Evolutionary conservation across 2,888 invertebrate species (phyloP), one percentile per base, ranked within the genome.

Genomic region (Metalampra italica): DNA sequence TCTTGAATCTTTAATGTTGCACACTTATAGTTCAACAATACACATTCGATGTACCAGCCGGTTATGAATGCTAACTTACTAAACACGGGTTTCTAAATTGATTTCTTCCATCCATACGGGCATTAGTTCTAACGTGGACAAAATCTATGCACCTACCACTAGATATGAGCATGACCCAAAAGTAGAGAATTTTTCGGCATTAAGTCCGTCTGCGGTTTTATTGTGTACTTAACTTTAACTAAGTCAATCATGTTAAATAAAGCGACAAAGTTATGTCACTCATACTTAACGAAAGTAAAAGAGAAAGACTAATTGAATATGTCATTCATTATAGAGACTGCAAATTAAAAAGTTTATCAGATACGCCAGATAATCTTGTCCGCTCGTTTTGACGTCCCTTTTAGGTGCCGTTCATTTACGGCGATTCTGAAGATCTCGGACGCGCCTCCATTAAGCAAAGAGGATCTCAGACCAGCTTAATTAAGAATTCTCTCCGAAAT

Each of bases 401-500:
- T 56, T 38, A 60, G 62, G 63, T 59, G 62, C 64, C 71, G 68
- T 66, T 75, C 82, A 78, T 84, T 81, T 77, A 74, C 75, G 68
- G 64, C 68, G 73, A 73, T 76, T 68, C 74, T 73, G 75, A 80
- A 75, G 77, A 77, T 78, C 79, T 78, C 63, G 75, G 80, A 71
- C 75, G 73, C 66, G 68, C 75, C 65, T 79, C 86, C 85, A 87
- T 87, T 88, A 85, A 80, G 66, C 75, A 80, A 82, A 84, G 83
- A 86, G 85, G 79, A 79, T 82, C 74, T 68, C 73, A 71, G 72
- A 71, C 74, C 65, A 72, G 77, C 83, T 87, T 87, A 87, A 88
- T 88, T 87, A 87, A 81, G 84, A 83, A 87, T 87, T 87, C 86
- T 71, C 86, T 86, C 74, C 71, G 67, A 84, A 87, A 84, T 84